Conservation (phyloP, 2,113 vertebrate genomes). For the Rissa tridactyla region DNA sequence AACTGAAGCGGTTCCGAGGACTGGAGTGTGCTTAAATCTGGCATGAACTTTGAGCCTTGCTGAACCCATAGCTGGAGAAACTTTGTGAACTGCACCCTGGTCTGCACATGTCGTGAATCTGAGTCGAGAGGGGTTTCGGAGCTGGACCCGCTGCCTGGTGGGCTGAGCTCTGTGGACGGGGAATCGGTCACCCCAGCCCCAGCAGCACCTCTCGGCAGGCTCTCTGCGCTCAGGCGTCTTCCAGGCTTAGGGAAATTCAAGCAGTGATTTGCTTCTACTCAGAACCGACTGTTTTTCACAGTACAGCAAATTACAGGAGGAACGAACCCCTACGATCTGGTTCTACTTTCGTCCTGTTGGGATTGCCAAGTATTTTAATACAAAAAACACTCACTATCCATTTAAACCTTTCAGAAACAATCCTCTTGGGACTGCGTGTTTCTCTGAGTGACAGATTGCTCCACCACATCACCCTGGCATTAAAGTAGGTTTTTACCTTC, state of each 20-base stretch:
- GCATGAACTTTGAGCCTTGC: background rate
- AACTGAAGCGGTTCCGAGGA: background rate
- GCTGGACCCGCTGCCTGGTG: accelerated
- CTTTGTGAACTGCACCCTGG: background rate
- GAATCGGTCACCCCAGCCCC: accelerated
- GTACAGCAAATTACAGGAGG: background rate
- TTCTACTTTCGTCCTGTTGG: background rate
- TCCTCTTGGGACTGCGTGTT: accelerated
- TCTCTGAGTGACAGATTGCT: background rate
- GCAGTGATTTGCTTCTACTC: background rate
- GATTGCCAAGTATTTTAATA: background rate
- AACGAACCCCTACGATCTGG: accelerated
- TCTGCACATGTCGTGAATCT: accelerated
- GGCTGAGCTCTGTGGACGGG: accelerated
- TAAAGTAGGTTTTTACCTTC: background rate
- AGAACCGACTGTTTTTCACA: background rate
- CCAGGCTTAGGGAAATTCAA: background rate
- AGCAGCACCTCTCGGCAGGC: background rate
- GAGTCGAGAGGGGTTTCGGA: accelerated
- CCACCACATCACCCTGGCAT: background rate
- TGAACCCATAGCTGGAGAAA: background rate
- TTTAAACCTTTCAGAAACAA: background rate
- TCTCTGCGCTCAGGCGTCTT: accelerated
- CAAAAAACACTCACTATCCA: accelerated
- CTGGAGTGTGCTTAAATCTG: background rate